Percentiles rank a stretch among this genome's conserved stretches.
Evolutionary conservation across 1,140 invertebrate species (phyloP).

Genomic region (Zaprionus camerounensis): DNA sequence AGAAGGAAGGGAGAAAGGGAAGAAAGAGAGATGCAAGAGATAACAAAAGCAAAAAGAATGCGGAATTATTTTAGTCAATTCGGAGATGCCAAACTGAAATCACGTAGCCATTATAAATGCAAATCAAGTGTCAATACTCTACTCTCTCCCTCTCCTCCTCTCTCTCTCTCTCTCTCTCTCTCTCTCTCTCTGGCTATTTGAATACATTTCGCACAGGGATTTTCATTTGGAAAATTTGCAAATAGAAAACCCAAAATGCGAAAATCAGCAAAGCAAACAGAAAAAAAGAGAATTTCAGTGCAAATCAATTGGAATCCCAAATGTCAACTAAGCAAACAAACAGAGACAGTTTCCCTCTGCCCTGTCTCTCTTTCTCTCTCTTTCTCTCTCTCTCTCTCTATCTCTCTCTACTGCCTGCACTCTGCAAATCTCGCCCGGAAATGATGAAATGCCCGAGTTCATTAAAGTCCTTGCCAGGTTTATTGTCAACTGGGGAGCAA

Average conservation of each 20-base stretch:
- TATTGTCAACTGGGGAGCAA: slow-evolving; percentile 75
- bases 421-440: slow-evolving; percentile 33
- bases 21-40: neutral
- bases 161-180: neutral
- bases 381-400: neutral
- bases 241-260: slow-evolving; percentile 35
- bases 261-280: slow-evolving; percentile 77
- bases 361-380: neutral
- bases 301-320: slow-evolving; percentile 74
- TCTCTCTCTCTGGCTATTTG: slow-evolving; percentile 39
- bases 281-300: slow-evolving; percentile 21
- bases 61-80: slow-evolving; percentile 50
- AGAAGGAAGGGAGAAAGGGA: neutral
- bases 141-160: neutral
- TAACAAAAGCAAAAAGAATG: slow-evolving; percentile 9
- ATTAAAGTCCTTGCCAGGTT: slow-evolving; percentile 61
- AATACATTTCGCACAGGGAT: slow-evolving; percentile 56
- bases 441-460: slow-evolving; percentile 70
- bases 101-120: slow-evolving; percentile 79
- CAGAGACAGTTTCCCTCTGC: too few relatives aligned
- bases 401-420: neutral
- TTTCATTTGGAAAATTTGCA: slow-evolving; percentile 68
- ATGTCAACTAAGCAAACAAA: slow-evolving; percentile 54
- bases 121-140: slow-evolving; percentile 78
- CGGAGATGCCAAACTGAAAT: slow-evolving; percentile 42